Evolutionary conservation across 2,888 invertebrate genomes (phyloP), one percentile per base, ranked within the genome.

Genomic region (Teinopalpus imperialis): DNA sequence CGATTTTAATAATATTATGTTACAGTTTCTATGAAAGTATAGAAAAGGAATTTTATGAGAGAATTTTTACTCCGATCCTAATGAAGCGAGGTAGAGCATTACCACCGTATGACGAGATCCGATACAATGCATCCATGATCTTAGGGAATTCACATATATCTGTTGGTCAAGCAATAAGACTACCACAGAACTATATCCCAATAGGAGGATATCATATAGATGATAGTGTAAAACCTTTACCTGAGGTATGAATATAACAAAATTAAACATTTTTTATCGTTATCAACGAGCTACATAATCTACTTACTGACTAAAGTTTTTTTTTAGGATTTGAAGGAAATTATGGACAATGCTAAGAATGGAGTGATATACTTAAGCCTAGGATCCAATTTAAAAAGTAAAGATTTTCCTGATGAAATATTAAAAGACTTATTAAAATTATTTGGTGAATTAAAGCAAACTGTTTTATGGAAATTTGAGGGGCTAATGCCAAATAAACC

Each of bases 341-440:
- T 81, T 7, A 59, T 88, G 58, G 79, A 86, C 36, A 60, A 54
- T 7, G 66, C 86, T 0, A 71, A 70, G 34, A 43, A 82, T 35
- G 89, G 89, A 0, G 76, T 81, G 0, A 72, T 89, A 14, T 82
- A 76, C 59, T 89, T 89, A 55, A 87, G 87, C 39, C 67, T 90
- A 74, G 89, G 89, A 0, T 79, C 87, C 0, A 77, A 71, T 10
- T 35, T 83, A 8, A 68, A 66, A 29, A 76, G 79, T 34, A 66
- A 64, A 14, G 56, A 66, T 0, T 57, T 87, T 50, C 74, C 83
- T 0, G 61, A 62, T 0, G 57, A 68, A 27, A 41, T 70, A 1
- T 72, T 72, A 40, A 48, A 48, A 2, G 58, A 55, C 0, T 51
- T 89, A 6, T 9, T 87, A 0, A 61, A 67, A 18, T 68, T 79